Evolutionary conservation across 2,113 vertebrate genomes (phyloP).

Genomic region (Numenius arquata): DNA sequence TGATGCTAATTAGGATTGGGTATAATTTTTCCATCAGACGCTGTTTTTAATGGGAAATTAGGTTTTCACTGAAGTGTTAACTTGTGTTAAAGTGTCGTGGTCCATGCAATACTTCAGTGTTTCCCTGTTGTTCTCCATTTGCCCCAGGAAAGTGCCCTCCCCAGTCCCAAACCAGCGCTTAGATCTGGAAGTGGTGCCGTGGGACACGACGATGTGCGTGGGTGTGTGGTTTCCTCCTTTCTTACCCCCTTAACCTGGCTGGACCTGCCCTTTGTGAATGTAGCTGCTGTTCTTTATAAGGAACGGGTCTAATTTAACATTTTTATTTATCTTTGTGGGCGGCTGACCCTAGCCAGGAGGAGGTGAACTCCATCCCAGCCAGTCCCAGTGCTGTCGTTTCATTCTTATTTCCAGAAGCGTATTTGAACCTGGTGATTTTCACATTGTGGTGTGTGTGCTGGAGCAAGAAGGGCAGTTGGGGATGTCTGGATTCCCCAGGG

Average conservation of each 20-base stretch:
- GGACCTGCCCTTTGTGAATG: rapidly evolving
- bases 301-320: not conserved
- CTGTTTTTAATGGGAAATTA: not conserved
- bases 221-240: not conserved
- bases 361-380: not conserved
- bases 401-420: not conserved
- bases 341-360: not conserved
- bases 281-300: not conserved
- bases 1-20: not conserved
- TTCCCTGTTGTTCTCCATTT: not conserved
- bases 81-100: not conserved
- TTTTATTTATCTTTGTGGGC: not conserved
- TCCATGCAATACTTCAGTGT: not conserved
- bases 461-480: not conserved
- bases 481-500: not conserved
- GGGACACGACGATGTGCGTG: not conserved
- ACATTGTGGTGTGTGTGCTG: not conserved
- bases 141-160: not conserved
- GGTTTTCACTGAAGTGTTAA: not conserved
- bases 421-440: not conserved
- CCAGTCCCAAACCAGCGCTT: not conserved
- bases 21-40: not conserved
- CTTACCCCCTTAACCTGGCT: not conserved
- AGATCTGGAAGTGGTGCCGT: not conserved
- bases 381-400: not conserved